Evolutionary conservation across 1,140 invertebrate genomes (phyloP).

Genomic region (Spodoptera litura): DNA sequence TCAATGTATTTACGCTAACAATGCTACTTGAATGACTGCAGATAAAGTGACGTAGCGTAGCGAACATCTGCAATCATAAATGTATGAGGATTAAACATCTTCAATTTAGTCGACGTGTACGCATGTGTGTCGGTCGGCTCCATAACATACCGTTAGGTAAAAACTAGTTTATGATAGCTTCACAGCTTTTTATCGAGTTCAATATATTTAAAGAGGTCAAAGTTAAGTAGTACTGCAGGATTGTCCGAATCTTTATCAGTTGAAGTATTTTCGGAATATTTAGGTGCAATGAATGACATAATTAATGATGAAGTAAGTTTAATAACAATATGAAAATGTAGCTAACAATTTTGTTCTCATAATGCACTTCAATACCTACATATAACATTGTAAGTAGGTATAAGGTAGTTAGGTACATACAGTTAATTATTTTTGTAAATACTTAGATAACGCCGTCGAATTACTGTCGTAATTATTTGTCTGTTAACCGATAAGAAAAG

Average conservation of each 20-base stretch:
- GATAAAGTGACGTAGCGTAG: background rate
- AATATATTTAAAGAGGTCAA: background rate
- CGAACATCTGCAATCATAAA: conserved; percentile 26
- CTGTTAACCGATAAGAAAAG: too few species aligned
- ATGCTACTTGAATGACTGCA: background rate
- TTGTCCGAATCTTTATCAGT: background rate
- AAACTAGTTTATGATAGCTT: conserved; percentile 10
- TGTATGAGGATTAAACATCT: conserved; percentile 17
- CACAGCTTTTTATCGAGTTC: conserved; percentile 12
- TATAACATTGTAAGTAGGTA: too few species aligned
- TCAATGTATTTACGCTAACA: background rate
- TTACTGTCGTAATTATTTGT: too few species aligned
- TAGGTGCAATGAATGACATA: too few species aligned
- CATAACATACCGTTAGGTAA: conserved; percentile 14
- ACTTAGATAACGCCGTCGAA: too few species aligned
- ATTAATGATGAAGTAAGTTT: too few species aligned
- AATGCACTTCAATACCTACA: too few species aligned
- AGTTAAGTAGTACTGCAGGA: background rate
- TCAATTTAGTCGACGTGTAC: background rate
- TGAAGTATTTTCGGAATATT: too few species aligned
- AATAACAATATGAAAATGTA: too few species aligned
- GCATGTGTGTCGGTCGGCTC: background rate
- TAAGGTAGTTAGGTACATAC: too few species aligned
- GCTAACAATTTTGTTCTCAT: too few species aligned
- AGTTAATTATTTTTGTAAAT: too few species aligned